phyloP scores from a whole-genome alignment of 2,113 vertebrate genomes.

The Hirundichthys speculiger region DNA sequence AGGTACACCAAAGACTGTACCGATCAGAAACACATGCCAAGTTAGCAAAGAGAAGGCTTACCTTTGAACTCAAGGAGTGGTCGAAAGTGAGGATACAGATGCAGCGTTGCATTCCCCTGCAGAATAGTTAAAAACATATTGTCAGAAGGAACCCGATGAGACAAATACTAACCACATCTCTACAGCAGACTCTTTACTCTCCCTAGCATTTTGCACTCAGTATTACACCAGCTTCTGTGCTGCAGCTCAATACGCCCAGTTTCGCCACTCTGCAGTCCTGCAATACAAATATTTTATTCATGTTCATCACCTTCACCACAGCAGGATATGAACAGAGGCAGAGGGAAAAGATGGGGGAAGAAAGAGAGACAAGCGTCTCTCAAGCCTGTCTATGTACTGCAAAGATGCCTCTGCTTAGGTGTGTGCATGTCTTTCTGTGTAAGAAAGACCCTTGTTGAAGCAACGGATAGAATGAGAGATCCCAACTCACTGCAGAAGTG shows the following conservation, averaged over 20 bases:
- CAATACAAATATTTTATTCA: constrained; percentile 66
- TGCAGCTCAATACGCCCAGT: constrained; percentile 46
- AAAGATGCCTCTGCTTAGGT: constrained; percentile 20
- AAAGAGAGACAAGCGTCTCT: constrained; percentile 47
- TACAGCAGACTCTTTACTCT: constrained; percentile 25
- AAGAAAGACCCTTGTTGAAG: too few species aligned
- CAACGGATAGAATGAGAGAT: too few species aligned
- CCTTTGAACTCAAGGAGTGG: constrained; percentile 84
- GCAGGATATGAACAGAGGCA: constrained; percentile 37
- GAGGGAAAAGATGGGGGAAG: constrained; percentile 21
- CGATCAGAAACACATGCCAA: background rate
- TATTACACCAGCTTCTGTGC: constrained; percentile 26
- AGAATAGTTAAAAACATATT: constrained; percentile 26
- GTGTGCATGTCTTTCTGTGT: too few species aligned
- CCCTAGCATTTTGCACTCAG: constrained; percentile 21
- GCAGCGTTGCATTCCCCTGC: constrained; percentile 83
- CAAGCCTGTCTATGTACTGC: constrained; percentile 34
- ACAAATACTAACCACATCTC: constrained; percentile 10
- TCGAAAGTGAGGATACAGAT: constrained; percentile 84
- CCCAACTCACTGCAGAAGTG: too few species aligned
- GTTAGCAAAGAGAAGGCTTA: constrained; percentile 54
- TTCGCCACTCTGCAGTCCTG: constrained; percentile 57
- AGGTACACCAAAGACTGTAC: background rate
- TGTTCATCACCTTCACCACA: constrained; percentile 60
- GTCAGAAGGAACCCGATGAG: constrained; percentile 30